phyloP scores from a whole-genome alignment of 2,797 vertebrate genomes.

The Adrianichthys oophorus region DNA sequence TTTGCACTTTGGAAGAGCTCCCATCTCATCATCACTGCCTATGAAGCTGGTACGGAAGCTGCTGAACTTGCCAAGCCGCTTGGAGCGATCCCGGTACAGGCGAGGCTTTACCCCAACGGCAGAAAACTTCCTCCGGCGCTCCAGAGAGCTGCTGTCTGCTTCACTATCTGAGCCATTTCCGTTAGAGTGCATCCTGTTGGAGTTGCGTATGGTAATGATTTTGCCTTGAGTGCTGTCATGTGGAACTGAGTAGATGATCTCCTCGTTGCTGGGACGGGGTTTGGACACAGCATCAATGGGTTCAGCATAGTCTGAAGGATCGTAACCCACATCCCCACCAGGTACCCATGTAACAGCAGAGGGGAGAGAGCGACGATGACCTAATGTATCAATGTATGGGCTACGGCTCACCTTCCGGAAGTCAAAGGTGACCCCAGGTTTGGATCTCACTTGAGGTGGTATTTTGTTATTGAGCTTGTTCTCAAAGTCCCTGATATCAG shows the following conservation, averaged over 20 bases:
- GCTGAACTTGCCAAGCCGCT: constrained; percentile 89
- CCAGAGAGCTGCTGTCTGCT: constrained; percentile 92
- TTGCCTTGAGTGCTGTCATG: constrained; percentile 98
- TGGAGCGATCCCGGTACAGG: constrained; percentile 89
- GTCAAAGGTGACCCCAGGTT: constrained; percentile 90
- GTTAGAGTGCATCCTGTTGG: constrained; percentile 91
- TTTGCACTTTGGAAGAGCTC: constrained; percentile 86
- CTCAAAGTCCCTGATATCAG: constrained; percentile 86
- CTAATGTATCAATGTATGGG: constrained; percentile 85
- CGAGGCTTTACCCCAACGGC: constrained; percentile 87
- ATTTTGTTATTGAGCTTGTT: constrained; percentile 92
- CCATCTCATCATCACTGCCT: constrained; percentile 92
- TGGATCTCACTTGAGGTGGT: constrained; percentile 87
- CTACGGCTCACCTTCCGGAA: constrained; percentile 84
- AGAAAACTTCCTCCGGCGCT: constrained; percentile 87
- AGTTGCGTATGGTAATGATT: constrained; percentile 96
- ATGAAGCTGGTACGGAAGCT: constrained; percentile 93
- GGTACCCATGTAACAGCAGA: constrained; percentile 89
- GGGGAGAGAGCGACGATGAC: constrained; percentile 87
- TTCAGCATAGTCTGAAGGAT: constrained; percentile 95
- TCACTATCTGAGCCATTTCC: constrained; percentile 96
- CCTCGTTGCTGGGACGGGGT: constrained; percentile 90
- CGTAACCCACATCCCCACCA: constrained; percentile 86
- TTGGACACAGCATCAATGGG: constrained; percentile 93
- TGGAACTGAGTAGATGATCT: constrained; percentile 97